Evolutionary conservation across 2,797 vertebrate genomes (phyloP).

Genomic region (Falco rusticolus): DNA sequence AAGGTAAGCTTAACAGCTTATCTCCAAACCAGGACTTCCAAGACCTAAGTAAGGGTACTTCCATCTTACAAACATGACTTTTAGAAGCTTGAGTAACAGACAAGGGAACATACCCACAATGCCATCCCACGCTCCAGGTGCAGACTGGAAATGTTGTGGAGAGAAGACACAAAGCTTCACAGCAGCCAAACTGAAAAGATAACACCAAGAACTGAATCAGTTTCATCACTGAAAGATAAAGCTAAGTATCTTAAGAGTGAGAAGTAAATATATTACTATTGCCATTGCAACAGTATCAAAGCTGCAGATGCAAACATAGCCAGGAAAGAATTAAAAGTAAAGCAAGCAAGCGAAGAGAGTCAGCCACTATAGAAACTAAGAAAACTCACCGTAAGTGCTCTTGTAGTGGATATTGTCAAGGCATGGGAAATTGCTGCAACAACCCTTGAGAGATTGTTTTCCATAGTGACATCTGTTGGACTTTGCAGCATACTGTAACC

Average conservation of each 20-base stretch:
- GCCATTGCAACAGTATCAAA: neutral
- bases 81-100: slow-evolving; percentile 59
- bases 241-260: neutral
- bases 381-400: slow-evolving; percentile 88
- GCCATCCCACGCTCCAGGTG: slow-evolving; percentile 94
- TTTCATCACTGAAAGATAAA: neutral
- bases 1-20: neutral
- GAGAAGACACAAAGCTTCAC: slow-evolving; percentile 92
- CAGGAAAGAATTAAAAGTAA: neutral
- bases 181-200: slow-evolving; percentile 91
- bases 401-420: slow-evolving; percentile 89
- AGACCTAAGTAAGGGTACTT: slow-evolving; percentile 69
- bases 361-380: neutral
- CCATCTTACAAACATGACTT: slow-evolving; percentile 65
- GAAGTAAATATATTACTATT: neutral
- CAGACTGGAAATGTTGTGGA: slow-evolving; percentile 89
- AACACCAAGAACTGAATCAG: neutral
- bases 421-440: slow-evolving; percentile 89
- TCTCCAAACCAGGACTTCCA: neutral
- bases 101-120: slow-evolving; percentile 89
- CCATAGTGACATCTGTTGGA: slow-evolving; percentile 89
- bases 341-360: neutral
- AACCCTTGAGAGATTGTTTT: slow-evolving; percentile 95
- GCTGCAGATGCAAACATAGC: neutral
- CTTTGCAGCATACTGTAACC: slow-evolving; percentile 88